Percentiles rank a stretch among this genome's conserved stretches.
Evolutionary conservation across 2,113 vertebrate genomes (phyloP).

Genomic region (Cochlearius cochlearius): DNA sequence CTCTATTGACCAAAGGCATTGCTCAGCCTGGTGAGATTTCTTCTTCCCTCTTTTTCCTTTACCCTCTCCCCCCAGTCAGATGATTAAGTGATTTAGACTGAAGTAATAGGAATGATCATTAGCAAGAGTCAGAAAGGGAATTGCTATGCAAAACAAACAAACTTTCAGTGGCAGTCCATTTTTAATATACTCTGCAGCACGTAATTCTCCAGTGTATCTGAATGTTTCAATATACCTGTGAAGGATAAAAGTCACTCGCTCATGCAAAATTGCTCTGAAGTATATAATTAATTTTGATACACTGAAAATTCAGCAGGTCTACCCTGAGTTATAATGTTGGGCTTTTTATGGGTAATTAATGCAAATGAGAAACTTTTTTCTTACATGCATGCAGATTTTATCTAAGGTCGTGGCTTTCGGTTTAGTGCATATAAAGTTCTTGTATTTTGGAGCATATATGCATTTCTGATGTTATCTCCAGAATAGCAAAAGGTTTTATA

Average conservation of each 20-base stretch:
- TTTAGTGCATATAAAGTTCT: background rate
- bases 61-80: background rate
- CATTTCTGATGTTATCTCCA: background rate
- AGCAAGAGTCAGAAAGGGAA: constrained; percentile 20
- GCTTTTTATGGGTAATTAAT: background rate
- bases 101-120: background rate
- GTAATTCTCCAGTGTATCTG: constrained; percentile 5
- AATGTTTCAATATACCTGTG: constrained; percentile 5
- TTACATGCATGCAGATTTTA: background rate
- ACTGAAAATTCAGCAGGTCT: background rate
- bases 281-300: background rate
- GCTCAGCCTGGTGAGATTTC: background rate
- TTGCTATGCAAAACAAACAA: constrained; percentile 12
- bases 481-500: background rate
- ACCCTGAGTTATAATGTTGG: background rate
- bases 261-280: background rate
- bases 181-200: background rate
- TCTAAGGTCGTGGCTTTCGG: background rate
- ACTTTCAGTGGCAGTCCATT: background rate
- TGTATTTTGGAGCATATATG: background rate
- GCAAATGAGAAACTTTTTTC: background rate
- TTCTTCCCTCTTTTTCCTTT: background rate
- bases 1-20: background rate
- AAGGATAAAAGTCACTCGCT: constrained; percentile 1
- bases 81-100: constrained; percentile 4